Conservation (phyloP, 37 sponge, comb jelly and placozoan genomes). For the Theonella swinhoei region DNA sequence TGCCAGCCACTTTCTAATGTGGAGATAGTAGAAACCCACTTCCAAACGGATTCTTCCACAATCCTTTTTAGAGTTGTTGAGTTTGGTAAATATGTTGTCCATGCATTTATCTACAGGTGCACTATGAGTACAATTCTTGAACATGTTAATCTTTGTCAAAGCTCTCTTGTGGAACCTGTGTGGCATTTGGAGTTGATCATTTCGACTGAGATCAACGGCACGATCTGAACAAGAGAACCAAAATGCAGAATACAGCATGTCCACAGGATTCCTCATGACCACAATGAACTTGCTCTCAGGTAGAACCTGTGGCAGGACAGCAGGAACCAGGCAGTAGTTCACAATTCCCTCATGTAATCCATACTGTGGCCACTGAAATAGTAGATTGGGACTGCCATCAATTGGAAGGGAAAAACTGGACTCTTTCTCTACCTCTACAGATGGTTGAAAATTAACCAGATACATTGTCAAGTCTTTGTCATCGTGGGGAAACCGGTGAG, state of each 20-base stretch:
- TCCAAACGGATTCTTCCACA: neutral
- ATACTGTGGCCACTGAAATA: neutral
- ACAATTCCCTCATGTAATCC: neutral
- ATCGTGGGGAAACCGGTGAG: neutral
- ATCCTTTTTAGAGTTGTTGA: neutral
- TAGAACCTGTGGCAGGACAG: neutral
- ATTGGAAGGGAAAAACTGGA: neutral
- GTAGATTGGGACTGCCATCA: constrained; percentile 2
- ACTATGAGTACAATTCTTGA: neutral
- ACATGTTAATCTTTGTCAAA: neutral
- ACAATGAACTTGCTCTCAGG: constrained; percentile 28
- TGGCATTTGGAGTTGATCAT: neutral
- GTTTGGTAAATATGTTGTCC: neutral
- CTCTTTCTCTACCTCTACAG: neutral
- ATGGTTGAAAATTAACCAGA: neutral
- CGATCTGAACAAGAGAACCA: neutral
- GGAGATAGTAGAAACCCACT: constrained; percentile 6
- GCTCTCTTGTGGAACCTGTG: neutral
- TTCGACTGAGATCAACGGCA: neutral
- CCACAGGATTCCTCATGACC: constrained; percentile 19
- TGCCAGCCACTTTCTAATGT: constrained; percentile 11
- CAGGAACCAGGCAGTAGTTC: neutral
- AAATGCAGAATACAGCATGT: constrained; percentile 3
- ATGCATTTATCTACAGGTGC: neutral
- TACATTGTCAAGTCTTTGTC: neutral